Percentiles rank a stretch among this genome's conserved stretches.
Conservation (phyloP, 2,888 invertebrate species). For the Villa cingulata region DNA sequence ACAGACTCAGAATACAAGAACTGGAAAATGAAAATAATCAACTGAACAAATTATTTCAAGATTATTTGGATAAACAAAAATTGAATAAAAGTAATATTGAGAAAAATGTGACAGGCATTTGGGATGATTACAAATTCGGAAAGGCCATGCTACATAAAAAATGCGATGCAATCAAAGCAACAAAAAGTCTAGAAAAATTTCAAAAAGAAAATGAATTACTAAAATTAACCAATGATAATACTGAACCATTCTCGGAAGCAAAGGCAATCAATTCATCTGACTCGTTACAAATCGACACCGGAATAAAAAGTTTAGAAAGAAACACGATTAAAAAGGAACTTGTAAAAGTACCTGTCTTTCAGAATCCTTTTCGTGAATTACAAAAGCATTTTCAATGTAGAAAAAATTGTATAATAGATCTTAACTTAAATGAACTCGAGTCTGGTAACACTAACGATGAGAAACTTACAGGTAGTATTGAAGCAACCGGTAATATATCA, state of each 20-base stretch:
- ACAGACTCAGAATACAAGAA: slow-evolving; percentile 27
- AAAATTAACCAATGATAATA: no score
- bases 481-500: no score
- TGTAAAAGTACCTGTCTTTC: no score
- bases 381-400: slow-evolving; percentile 5
- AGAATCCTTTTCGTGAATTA: slow-evolving; percentile 16
- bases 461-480: no score
- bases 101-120: slow-evolving; percentile 14
- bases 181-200: neutral
- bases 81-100: slow-evolving; percentile 14
- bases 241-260: no score
- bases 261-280: no score
- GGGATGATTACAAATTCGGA: slow-evolving; percentile 17
- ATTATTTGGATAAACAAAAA: slow-evolving; percentile 24
- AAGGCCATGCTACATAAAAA: slow-evolving; percentile 14
- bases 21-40: slow-evolving; percentile 30
- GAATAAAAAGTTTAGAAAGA: no score
- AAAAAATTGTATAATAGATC: no score
- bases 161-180: neutral
- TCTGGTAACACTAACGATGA: no score
- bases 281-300: no score
- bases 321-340: no score
- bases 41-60: slow-evolving; percentile 27
- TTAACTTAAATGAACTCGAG: no score
- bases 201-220: neutral